Evolutionary conservation across 2,797 vertebrate species (phyloP), one percentile per base, ranked within the genome.

Genomic region (Molossus alvarezi): DNA sequence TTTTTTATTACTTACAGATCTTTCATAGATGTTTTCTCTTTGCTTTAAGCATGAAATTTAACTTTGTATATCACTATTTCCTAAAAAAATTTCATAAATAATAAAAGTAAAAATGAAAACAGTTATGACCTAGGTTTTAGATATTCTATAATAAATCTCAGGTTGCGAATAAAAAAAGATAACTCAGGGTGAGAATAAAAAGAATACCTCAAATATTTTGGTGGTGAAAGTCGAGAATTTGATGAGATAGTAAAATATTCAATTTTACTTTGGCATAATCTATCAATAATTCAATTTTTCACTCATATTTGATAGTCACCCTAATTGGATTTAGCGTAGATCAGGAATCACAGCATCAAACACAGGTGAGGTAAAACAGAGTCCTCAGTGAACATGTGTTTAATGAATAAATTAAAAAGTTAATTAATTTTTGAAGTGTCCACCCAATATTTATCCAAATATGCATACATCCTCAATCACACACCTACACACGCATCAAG

Each of bases 101-200:
- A 79, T 76, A 57, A 77, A 79, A 69, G 64, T 2, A 91, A 87
- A 60, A 75, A 25, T 6, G 8, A 77, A 88, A 76, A 57, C 88
- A 80, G 60, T 85, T 79, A 33, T 12, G 1, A 67, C 9, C 5
- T 60, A 60, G 0, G 1, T 75, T 93, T 90, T 69, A 1, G 1
- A 21, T 58, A 90, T 71, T 72, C 33, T 72, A 45, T 81, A 90
- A 11, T 73, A 92, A 91, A 65, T 69, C 12, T 82, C 25, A 51
- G 41, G 7, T 23, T 91, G 33, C 62, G 21, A 80, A 37, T 48
- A 60, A 86, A 79, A 71, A 79, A 58, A 58, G 6, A 58, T 58
- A 64, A 64, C 12, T 82, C 48, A 51, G 20, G 9, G 27, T 89
- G 57, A 65, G 21, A 71, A 51, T 53, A 58, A 79, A 92, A 91